Evolutionary conservation across 2,888 invertebrate species (phyloP), one percentile per base, ranked within the genome.

Genomic region (Exocentrus adspersus): DNA sequence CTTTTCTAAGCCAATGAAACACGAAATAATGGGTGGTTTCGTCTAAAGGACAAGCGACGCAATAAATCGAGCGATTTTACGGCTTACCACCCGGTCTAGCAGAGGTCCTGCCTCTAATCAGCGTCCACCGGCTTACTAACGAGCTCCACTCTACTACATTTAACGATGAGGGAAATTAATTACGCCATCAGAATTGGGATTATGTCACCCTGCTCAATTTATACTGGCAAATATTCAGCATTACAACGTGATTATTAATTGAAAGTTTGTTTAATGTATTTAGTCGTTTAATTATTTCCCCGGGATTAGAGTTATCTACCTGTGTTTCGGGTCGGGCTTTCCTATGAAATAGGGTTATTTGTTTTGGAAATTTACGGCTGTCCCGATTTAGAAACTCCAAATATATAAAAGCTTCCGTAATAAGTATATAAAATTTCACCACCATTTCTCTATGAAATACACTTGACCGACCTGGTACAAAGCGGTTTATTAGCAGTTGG

Each of bases 131-230:
- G 65, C 64, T 68, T 50, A 67, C 70, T 70, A 70, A 70, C 70
- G 70, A 70, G 70, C 68, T 66, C 60, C 59, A 64, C 70, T 68
- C 65, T 60, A 64, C 70, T 68, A 66, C 66, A 67, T 70, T 69
- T 69, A 69, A 71, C 70, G 67, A 70, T 62, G 70, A 65, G 65
- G 70, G 61, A 58, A 69, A 71, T 71, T 69, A 69, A 71, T 69
- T 71, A 71, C 70, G 65, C 67, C 65, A 71, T 71, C 68, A 67
- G 68, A 62, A 71, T 71, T 62, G 62, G 70, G 70, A 71, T 71
- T 68, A 71, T 71, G 62, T 68, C 68, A 60, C 70, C 64, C 67
- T 60, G 42, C 63, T 62, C 59, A 63, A 68, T 70, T 68, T 63
- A 65, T 64, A 68, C 61, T 60, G 60, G 53, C 67, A 65, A 63